Conservation (phyloP, 2,113 vertebrate species). For the Salvator merianae region DNA sequence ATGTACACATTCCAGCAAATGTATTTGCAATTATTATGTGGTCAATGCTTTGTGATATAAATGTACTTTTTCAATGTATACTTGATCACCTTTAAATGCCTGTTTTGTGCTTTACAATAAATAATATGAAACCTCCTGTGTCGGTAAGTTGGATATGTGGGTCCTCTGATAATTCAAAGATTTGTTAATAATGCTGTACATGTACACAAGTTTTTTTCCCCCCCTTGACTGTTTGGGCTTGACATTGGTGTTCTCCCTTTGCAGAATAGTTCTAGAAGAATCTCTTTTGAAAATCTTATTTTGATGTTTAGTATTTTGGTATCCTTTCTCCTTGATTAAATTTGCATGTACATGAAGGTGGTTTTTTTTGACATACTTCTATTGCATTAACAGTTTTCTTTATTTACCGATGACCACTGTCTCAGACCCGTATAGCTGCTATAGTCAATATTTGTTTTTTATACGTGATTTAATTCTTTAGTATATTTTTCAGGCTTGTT, state of each 20-base stretch:
- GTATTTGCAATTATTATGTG: slow-evolving; percentile 96
- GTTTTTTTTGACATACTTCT: slow-evolving; percentile 79
- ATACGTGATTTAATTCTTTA: slow-evolving; percentile 74
- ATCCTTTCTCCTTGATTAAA: slow-evolving; percentile 76
- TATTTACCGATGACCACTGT: slow-evolving; percentile 81
- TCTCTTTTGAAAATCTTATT: slow-evolving; percentile 73
- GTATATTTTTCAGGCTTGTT: slow-evolving; percentile 73
- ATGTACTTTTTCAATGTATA: slow-evolving; percentile 99
- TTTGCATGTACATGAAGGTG: slow-evolving; percentile 78
- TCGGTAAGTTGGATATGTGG: slow-evolving; percentile 97
- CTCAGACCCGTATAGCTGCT: slow-evolving; percentile 79
- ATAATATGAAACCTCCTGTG: slow-evolving; percentile 99
- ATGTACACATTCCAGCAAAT: slow-evolving; percentile 99
- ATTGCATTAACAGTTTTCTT: slow-evolving; percentile 84
- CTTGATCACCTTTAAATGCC: slow-evolving; percentile 99
- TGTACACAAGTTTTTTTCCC: slow-evolving; percentile 70
- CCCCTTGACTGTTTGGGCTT: slow-evolving; percentile 67
- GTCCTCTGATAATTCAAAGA: slow-evolving; percentile 74
- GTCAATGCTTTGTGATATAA: slow-evolving; percentile 97
- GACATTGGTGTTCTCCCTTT: slow-evolving; percentile 76
- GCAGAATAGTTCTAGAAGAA: slow-evolving; percentile 80
- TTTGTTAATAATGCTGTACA: slow-evolving; percentile 76
- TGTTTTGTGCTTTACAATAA: slow-evolving; percentile 99
- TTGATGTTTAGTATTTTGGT: slow-evolving; percentile 78
- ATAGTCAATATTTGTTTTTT: slow-evolving; percentile 77